Evolutionary conservation across 2,113 vertebrate species (phyloP).

Genomic region (Pseudois nayaur): DNA sequence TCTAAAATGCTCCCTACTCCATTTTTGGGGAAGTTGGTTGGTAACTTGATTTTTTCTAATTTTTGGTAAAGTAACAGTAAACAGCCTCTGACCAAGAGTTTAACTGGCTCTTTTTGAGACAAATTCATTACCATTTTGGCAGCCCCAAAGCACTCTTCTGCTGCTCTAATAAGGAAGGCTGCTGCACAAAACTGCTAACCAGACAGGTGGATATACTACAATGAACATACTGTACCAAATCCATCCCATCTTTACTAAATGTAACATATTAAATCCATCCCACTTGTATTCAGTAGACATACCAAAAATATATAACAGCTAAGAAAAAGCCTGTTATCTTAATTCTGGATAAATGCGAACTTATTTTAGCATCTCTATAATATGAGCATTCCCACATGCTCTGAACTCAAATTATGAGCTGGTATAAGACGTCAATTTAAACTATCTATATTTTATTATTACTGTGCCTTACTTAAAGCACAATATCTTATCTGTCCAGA

Average conservation of each 20-base stretch:
- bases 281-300: neutral
- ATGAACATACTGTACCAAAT: neutral
- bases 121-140: neutral
- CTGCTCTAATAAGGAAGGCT: neutral
- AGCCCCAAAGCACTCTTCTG: neutral
- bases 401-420: neutral
- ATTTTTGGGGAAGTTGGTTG: neutral
- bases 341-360: slow-evolving; percentile 6
- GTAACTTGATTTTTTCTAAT: neutral
- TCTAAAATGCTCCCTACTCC: neutral
- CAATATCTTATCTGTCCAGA: slow-evolving; percentile 25
- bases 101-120: neutral
- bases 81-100: neutral
- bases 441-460: slow-evolving; percentile 20
- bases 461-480: slow-evolving; percentile 40
- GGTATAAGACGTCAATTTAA: neutral
- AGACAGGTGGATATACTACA: neutral
- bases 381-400: neutral
- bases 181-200: neutral
- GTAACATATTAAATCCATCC: neutral
- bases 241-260: neutral
- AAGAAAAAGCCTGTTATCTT: neutral
- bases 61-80: neutral
- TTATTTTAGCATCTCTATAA: neutral
- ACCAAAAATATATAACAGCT: neutral